phyloP scores from a whole-genome alignment of 2,113 vertebrate species.

The Circaetus gallicus region DNA sequence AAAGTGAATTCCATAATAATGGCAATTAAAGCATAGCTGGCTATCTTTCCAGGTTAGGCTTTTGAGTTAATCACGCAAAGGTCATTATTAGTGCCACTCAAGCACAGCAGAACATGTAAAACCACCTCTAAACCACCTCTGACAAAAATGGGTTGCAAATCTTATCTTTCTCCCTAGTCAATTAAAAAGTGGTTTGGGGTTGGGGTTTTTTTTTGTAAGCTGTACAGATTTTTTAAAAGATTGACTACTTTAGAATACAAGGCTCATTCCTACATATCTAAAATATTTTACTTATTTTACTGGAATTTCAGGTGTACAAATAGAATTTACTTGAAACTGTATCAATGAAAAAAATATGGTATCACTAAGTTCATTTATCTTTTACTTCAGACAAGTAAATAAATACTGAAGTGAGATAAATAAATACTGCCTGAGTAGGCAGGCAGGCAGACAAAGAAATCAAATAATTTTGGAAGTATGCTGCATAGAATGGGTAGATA shows the following conservation, averaged over 20 bases:
- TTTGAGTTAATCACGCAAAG: constrained; percentile 8
- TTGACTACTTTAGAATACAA: neutral
- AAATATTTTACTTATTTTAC: neutral
- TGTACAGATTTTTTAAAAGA: neutral
- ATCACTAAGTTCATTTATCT: neutral
- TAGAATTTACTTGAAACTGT: neutral
- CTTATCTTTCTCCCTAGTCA: neutral
- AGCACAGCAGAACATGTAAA: constrained; percentile 15
- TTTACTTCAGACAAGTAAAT: neutral
- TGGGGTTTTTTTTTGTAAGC: neutral
- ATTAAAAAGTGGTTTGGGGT: neutral
- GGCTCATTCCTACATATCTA: neutral
- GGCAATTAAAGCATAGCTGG: constrained; percentile 28
- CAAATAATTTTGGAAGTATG: neutral
- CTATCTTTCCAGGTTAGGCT: neutral
- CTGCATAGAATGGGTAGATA: neutral
- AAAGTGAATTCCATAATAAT: constrained; percentile 14
- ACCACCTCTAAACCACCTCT: constrained; percentile 14
- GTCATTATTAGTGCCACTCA: constrained; percentile 20
- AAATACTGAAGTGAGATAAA: neutral
- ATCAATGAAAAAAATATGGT: neutral
- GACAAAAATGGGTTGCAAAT: neutral
- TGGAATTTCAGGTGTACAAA: neutral
- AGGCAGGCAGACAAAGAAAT: neutral
- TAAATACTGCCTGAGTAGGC: neutral